Base-by-base conservation (phyloP, 2,113 vertebrate genomes). In the Campylomormyrus numenius region DNA sequence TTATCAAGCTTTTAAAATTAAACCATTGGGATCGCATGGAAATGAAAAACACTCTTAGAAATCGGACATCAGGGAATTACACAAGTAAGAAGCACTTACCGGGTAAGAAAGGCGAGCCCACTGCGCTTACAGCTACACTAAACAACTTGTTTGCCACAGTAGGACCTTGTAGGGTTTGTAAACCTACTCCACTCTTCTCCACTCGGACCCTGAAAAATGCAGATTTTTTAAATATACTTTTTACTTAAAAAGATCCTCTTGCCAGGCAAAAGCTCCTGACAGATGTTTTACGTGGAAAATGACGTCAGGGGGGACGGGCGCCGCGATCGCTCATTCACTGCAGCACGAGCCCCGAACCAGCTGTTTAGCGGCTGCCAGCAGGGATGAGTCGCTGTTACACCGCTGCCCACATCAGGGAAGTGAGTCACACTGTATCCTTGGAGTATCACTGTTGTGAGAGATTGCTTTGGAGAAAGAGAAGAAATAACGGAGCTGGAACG, bases 31-130 rank as follows among this genome's bases (percentile, higher is more conserved):
- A 48, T 49, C 8, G 45, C 80, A 46, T 86, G 15, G 39, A 50
- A 87, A 31, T 50, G 49, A 53, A 87, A 87, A 48, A 9, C 84
- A 27, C n/a, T 27, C 27, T 39, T 42, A 39, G 74, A 35, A 80
- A 42, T 21, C 42, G 27, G n/a, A 56, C 52, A 53, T 24, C 6
- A 42, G 52, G 11, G 27, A 49, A 19, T 21, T 58, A 49, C 52
- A 56, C 27, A 88, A 88, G 31, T 39, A 27, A 58, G 53, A 45
- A 56, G 86, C 86, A 88, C 86, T 88, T 56, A 88, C 86, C 46
- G n/a, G 85, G n/a, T 31, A 31, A 31, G 10, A 70, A 83, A 83
- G 1, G 45, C 35, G 77, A 49, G 13, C 45, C 24, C 21, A 27
- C 45, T n/a, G 11, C 84, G 19, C 46, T 8, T 13, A 49, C 48